Percentiles rank a stretch among this genome's conserved stretches.
phyloP scores from a whole-genome alignment of 2,113 vertebrate genomes.

The Grammomys dolichurus region DNA sequence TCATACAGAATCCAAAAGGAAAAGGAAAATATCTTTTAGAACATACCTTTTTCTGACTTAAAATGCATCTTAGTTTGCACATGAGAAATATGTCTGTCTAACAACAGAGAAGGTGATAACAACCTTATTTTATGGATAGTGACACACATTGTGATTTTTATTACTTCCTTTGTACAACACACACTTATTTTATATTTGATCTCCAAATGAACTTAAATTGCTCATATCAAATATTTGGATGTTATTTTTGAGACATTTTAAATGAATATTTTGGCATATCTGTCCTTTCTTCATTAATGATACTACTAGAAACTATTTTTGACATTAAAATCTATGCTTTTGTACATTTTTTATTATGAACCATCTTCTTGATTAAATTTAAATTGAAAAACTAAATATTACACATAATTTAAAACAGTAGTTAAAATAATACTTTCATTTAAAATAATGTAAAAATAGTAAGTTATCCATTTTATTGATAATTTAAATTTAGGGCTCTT shows the following conservation, averaged over 20 bases:
- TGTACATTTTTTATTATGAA: neutral
- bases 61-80: neutral
- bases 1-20: neutral
- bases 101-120: neutral
- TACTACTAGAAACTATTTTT: neutral
- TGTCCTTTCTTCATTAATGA: constrained; percentile 8
- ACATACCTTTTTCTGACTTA: neutral
- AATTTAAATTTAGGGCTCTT: neutral
- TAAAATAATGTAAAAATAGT: neutral
- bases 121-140: neutral
- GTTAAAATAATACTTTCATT: neutral
- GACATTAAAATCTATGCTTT: neutral
- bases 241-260: neutral
- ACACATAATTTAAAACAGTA: neutral
- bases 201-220: neutral
- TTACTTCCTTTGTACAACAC: neutral
- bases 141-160: neutral
- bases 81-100: neutral
- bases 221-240: neutral
- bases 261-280: neutral
- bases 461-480: neutral
- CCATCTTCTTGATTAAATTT: neutral
- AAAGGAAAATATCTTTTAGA: neutral
- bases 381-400: neutral
- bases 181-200: neutral